Evolutionary conservation across 2,888 invertebrate species (phyloP).

Genomic region (Rosalia funebris): DNA sequence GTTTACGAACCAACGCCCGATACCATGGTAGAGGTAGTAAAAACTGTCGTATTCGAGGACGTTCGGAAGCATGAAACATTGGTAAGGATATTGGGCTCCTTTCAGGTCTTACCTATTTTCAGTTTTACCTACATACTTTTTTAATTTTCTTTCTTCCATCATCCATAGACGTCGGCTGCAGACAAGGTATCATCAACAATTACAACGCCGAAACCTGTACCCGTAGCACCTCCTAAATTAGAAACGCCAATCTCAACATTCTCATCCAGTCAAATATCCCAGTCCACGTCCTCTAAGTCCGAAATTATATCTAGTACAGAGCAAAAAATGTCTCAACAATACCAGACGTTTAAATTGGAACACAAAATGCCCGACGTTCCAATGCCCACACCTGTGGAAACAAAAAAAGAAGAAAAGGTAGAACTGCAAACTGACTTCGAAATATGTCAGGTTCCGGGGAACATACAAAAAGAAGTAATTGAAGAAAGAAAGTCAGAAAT

Average conservation of each 20-base stretch:
- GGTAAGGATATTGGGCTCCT: conserved; percentile 54
- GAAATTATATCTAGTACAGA: conserved; percentile 58
- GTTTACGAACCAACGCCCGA: conserved; percentile 77
- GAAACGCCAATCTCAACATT: conserved; percentile 38
- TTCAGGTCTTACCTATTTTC: conserved; percentile 26
- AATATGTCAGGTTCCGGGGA: conserved; percentile 42
- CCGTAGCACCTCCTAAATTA: conserved; percentile 45
- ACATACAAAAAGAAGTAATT: conserved; percentile 36
- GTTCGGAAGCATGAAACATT: conserved; percentile 63
- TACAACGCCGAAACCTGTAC: conserved; percentile 45
- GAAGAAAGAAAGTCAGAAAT: conserved; percentile 49
- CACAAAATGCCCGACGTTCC: conserved; percentile 57
- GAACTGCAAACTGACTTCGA: conserved; percentile 52
- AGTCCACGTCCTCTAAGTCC: conserved; percentile 54
- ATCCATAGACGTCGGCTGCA: conserved; percentile 53
- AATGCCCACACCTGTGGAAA: conserved; percentile 49
- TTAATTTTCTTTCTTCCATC: conserved; percentile 38
- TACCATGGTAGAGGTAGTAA: conserved; percentile 74
- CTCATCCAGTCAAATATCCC: conserved; percentile 49
- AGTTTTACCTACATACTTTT: no score
- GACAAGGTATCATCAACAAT: conserved; percentile 54
- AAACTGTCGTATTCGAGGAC: conserved; percentile 73
- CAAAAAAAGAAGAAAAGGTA: conserved; percentile 39
- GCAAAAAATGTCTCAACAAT: conserved; percentile 58
- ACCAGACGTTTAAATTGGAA: conserved; percentile 59